A percentile compares a stretch with the other conserved stretches of the same genome.
phyloP scores from a whole-genome alignment of 2,113 vertebrate genomes.

The Copsychus sechellarum region DNA sequence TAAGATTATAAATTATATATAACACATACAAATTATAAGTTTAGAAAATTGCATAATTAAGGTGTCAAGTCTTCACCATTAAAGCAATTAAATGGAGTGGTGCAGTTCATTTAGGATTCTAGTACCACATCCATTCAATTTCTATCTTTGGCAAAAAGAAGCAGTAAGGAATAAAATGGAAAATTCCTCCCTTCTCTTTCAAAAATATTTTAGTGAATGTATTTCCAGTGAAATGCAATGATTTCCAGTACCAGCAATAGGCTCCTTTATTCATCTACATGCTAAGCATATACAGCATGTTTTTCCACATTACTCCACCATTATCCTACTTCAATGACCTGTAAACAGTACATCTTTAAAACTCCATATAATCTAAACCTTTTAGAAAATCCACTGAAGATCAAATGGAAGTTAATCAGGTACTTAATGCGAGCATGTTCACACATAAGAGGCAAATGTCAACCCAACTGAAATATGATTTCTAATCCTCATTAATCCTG shows the following conservation, averaged over 20 bases:
- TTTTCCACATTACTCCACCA: neutral
- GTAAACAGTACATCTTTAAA: neutral
- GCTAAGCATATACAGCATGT: neutral
- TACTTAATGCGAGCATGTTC: neutral
- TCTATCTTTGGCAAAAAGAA: neutral
- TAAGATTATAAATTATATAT: neutral
- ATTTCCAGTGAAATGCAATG: neutral
- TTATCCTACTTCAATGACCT: neutral
- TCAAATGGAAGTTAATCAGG: neutral
- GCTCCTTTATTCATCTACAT: neutral
- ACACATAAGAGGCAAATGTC: neutral
- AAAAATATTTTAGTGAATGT: neutral
- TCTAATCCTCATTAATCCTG: slow-evolving; percentile 37
- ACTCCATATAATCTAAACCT: neutral
- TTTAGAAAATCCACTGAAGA: slow-evolving; percentile 9
- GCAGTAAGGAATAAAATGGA: neutral
- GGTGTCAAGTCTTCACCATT: neutral
- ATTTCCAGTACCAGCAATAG: neutral
- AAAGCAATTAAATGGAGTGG: neutral
- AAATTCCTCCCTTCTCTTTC: neutral
- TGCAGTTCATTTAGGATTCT: neutral
- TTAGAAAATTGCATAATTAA: slow-evolving; percentile 1
- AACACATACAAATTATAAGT: neutral
- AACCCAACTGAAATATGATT: neutral
- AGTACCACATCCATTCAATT: neutral